Conservation (phyloP, 2,888 invertebrate species). For the Folsomia candida region DNA sequence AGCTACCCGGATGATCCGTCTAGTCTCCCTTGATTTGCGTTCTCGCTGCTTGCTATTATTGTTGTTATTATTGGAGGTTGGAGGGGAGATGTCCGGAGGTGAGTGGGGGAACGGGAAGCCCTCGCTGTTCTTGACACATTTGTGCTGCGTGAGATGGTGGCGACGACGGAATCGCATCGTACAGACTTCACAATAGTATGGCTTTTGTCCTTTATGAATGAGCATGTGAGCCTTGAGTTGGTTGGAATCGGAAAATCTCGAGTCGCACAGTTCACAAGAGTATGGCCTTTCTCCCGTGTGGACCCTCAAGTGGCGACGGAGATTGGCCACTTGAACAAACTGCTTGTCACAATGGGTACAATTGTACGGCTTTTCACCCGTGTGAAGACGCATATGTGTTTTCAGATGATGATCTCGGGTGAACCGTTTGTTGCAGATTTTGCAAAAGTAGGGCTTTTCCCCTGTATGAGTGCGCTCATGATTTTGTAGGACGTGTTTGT, state of each 20-base stretch:
- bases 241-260: conserved; percentile 86
- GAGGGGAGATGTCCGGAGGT: conserved; percentile 35
- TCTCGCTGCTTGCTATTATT: conserved; percentile 51
- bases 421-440: conserved; percentile 86
- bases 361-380: conserved; percentile 89
- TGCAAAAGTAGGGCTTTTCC: conserved; percentile 90
- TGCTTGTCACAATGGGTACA: conserved; percentile 88
- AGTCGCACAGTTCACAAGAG: conserved; percentile 78
- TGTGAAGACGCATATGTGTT: conserved; percentile 87
- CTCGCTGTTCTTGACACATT: conserved; percentile 59
- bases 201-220: conserved; percentile 86
- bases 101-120: conserved; percentile 23
- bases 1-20: conserved; percentile 58
- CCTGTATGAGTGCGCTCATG: conserved; percentile 93
- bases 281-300: conserved; percentile 91
- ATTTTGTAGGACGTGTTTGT: conserved; percentile 91
- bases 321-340: conserved; percentile 90
- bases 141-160: conserved; percentile 81
- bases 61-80: conserved; percentile 22
- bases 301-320: conserved; percentile 81
- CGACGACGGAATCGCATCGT: conserved; percentile 76
- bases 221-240: conserved; percentile 85
- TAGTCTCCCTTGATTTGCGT: conserved; percentile 59
- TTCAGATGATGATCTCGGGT: conserved; percentile 90
- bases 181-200: conserved; percentile 77